phyloP scores from a whole-genome alignment of 2,888 invertebrate genomes.

The Lasioglossum zephyrum region DNA sequence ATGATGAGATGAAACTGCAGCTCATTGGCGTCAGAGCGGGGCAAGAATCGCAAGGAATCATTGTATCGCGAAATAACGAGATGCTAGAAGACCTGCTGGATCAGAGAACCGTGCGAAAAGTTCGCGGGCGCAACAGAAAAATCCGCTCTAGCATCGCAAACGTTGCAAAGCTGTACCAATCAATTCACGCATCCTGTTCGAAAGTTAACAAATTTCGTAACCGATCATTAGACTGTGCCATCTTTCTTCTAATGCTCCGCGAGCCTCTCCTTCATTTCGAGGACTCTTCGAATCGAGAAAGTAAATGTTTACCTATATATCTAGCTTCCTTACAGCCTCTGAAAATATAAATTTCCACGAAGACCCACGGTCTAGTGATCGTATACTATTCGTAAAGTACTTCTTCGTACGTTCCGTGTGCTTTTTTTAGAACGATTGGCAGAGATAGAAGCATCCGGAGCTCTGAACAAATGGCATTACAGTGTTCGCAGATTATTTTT shows the following conservation, averaged over 20 bases:
- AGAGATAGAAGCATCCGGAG: background rate
- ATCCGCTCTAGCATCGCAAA: background rate
- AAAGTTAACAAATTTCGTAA: background rate
- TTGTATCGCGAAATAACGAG: constrained; percentile 35
- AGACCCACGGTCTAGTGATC: background rate
- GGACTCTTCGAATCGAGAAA: background rate
- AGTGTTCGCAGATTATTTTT: background rate
- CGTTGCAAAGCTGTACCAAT: background rate
- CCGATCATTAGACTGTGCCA: background rate
- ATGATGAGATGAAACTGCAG: constrained; percentile 38
- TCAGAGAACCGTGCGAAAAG: constrained; percentile 58
- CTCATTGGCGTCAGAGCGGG: constrained; percentile 26
- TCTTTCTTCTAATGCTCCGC: background rate
- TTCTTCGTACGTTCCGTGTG: background rate
- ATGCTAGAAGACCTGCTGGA: constrained; percentile 41
- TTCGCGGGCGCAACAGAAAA: background rate
- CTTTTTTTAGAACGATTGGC: background rate
- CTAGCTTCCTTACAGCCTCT: background rate
- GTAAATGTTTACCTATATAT: background rate
- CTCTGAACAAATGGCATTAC: too few relatives aligned
- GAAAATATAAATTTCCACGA: background rate
- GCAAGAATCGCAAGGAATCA: constrained; percentile 62
- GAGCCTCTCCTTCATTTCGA: too few relatives aligned
- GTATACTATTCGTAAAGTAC: background rate
- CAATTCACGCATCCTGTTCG: background rate